A percentile compares a stretch with the other conserved stretches of the same genome.
Evolutionary conservation across 2,888 invertebrate genomes (phyloP).

Genomic region (Epiblema foenella): DNA sequence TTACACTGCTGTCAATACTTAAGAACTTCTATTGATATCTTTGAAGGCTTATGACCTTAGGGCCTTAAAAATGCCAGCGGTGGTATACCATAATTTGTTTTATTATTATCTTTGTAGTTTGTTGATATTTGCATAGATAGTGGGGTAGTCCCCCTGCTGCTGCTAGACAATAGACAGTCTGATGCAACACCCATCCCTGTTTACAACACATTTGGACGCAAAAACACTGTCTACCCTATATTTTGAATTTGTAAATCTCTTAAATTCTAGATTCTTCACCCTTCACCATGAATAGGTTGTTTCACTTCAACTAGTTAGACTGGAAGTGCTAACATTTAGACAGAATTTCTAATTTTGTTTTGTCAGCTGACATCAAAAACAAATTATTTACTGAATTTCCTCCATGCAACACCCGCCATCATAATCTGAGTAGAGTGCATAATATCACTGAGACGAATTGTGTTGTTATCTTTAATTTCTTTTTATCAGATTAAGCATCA

Average conservation of each 20-base stretch:
- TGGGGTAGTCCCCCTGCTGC: no score
- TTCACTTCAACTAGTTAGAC: no score
- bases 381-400: no score
- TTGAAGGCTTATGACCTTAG: not conserved
- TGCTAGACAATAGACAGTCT: constrained; percentile 5
- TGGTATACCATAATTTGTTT: not conserved
- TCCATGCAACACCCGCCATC: no score
- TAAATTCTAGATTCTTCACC: no score
- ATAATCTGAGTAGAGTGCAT: not conserved
- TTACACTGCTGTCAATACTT: no score
- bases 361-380: no score
- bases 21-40: not conserved
- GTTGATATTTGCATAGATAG: not conserved
- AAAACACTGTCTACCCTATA: not conserved
- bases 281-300: no score
- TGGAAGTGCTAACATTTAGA: no score
- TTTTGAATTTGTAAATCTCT: not conserved
- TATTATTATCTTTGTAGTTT: not conserved
- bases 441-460: not conserved
- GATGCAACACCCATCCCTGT: constrained; percentile 7
- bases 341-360: no score
- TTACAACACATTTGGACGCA: not conserved
- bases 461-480: not conserved
- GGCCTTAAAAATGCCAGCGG: not conserved
- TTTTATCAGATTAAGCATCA: constrained; percentile 1